These are phyloP conservation scores for Salvelinus namaycush DNA, from an alignment of 2,113 vertebrate species.

Conservation along the genomic window DNA sequence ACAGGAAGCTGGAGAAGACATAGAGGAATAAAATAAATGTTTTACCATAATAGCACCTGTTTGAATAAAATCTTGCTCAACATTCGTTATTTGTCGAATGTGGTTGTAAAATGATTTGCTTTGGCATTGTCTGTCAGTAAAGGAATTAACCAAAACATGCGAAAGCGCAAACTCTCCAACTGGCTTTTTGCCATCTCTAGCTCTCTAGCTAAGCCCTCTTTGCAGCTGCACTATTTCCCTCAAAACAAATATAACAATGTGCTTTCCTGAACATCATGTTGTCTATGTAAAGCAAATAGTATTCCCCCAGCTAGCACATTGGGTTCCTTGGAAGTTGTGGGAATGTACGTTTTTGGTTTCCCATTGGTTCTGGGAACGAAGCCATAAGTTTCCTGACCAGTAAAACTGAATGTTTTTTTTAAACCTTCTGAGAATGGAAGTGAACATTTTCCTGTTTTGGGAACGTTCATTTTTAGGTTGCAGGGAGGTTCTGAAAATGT, in stretches of 20 bases:
- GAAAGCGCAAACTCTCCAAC: not conserved
- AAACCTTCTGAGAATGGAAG: too few relatives aligned
- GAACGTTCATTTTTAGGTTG: too few relatives aligned
- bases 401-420: too few relatives aligned
- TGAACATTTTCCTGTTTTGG: too few relatives aligned
- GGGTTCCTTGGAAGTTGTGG: too few relatives aligned
- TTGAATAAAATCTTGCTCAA: not conserved
- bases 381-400: too few relatives aligned
- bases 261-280: not conserved
- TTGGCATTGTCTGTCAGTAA: not conserved
- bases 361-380: too few relatives aligned
- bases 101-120: not conserved
- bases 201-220: not conserved
- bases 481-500: too few relatives aligned
- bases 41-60: too few relatives aligned
- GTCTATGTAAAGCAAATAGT: too few relatives aligned
- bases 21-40: not conserved
- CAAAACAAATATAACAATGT: not conserved
- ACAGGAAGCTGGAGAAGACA: constrained; percentile 9
- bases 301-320: too few relatives aligned
- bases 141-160: not conserved
- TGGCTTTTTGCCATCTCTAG: not conserved
- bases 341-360: too few relatives aligned
- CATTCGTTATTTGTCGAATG: not conserved
- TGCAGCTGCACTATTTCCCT: not conserved